Evolutionary conservation across 2,113 vertebrate genomes (phyloP).

Genomic region (Podilymbus podiceps): DNA sequence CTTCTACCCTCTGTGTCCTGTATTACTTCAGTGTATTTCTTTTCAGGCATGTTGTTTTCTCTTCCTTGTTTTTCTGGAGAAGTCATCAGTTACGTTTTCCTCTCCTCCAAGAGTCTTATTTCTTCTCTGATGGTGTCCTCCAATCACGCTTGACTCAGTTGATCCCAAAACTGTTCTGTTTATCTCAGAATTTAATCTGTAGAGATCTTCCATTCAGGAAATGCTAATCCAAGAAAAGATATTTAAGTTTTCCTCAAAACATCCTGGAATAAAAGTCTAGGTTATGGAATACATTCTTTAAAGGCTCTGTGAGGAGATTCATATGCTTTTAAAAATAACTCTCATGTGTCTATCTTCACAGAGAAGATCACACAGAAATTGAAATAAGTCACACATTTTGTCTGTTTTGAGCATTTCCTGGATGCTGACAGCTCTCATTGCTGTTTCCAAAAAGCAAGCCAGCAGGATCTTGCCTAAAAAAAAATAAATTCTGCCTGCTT

Average conservation of each 20-base stretch:
- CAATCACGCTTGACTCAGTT: neutral
- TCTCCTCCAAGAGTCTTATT: neutral
- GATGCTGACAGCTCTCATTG: neutral
- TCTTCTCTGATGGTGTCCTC: neutral
- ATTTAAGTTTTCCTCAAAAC: neutral
- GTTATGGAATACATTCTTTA: neutral
- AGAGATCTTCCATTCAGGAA: neutral
- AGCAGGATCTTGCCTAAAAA: neutral
- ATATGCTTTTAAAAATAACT: slow-evolving; percentile 43
- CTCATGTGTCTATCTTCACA: neutral
- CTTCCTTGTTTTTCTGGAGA: neutral
- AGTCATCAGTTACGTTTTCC: neutral
- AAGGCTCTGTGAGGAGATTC: slow-evolving; percentile 11
- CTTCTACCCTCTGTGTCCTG: neutral
- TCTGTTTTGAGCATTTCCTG: slow-evolving; percentile 1
- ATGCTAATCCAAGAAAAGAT: neutral
- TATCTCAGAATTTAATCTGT: neutral
- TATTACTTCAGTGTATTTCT: neutral
- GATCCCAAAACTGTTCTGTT: neutral
- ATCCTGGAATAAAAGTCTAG: neutral
- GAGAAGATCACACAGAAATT: neutral
- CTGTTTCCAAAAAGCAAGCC: neutral
- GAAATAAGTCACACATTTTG: slow-evolving; percentile 8
- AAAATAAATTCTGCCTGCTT: neutral
- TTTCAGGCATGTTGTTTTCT: neutral